A percentile compares a stretch with the other conserved stretches of the same genome.
Conservation (phyloP, 2,113 vertebrate species). For the Carassius carassius region DNA sequence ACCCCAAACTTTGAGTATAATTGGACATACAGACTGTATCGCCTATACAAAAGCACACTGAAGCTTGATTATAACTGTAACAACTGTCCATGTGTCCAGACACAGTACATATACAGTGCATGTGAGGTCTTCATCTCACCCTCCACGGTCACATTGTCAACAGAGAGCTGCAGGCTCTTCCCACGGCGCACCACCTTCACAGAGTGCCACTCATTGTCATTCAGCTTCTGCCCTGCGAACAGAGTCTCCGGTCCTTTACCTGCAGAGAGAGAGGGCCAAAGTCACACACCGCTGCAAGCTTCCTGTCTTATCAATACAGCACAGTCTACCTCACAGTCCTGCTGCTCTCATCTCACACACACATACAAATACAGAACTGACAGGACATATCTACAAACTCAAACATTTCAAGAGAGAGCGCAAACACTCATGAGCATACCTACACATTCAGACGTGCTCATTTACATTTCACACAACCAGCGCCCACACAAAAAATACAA, state of each 20-base stretch:
- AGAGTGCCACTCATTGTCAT: conserved; percentile 96
- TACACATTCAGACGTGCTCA: neutral
- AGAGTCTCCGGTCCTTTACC: conserved; percentile 93
- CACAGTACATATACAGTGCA: neutral
- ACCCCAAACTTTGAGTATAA: neutral
- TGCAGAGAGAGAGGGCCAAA: conserved; percentile 72
- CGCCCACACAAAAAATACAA: neutral
- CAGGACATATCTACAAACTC: conserved; percentile 14
- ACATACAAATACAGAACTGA: conserved; percentile 17
- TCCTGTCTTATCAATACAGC: conserved; percentile 43
- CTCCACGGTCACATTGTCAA: conserved; percentile 92
- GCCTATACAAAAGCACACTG: neutral
- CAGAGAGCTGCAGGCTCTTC: conserved; percentile 89
- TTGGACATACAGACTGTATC: neutral
- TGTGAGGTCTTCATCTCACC: conserved; percentile 71
- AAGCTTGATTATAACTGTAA: neutral
- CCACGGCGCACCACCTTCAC: conserved; percentile 88
- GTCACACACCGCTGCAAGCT: conserved; percentile 57
- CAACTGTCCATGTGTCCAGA: neutral
- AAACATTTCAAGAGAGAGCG: neutral
- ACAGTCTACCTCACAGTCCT: conserved; percentile 27
- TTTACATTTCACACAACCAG: conserved; percentile 8
- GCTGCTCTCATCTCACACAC: neutral
- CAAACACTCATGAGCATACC: neutral
- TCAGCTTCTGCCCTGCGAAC: conserved; percentile 88